phyloP scores from a whole-genome alignment of 1,140 invertebrate genomes.

The Rhyacophila brunnea region DNA sequence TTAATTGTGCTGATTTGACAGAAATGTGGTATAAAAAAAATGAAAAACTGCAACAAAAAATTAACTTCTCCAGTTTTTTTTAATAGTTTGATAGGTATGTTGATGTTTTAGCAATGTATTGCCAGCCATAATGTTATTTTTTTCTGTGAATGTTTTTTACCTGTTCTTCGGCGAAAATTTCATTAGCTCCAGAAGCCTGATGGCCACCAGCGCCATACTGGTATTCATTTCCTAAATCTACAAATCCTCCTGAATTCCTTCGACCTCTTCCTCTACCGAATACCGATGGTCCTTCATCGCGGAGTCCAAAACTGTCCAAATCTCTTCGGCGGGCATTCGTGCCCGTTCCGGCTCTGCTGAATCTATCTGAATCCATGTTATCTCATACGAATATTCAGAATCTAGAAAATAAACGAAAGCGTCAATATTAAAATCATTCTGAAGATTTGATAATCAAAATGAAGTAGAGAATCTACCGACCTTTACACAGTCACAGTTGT shows the following conservation, averaged over 20 bases:
- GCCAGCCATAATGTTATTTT: background rate
- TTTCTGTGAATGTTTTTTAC: constrained; percentile 52
- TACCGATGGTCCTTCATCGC: constrained; percentile 42
- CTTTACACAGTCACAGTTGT: too few species aligned
- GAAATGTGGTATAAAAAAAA: too few species aligned
- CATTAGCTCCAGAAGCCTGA: constrained; percentile 80
- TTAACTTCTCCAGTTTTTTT: too few species aligned
- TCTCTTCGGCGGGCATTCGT: constrained; percentile 15
- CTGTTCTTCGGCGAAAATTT: constrained; percentile 86
- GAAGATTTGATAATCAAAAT: too few species aligned
- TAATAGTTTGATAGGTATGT: too few species aligned
- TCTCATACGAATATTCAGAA: background rate
- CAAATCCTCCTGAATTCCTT: constrained; percentile 64
- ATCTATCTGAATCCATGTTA: background rate
- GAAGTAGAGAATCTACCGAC: too few species aligned
- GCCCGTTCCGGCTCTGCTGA: background rate
- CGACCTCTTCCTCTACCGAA: constrained; percentile 43
- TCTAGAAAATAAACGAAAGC: too few species aligned
- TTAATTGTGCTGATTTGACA: too few species aligned
- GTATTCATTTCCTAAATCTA: constrained; percentile 70
- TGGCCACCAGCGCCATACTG: constrained; percentile 74
- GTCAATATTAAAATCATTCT: too few species aligned
- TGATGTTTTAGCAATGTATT: background rate
- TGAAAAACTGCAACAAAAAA: too few species aligned
- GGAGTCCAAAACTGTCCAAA: constrained; percentile 38